Conservation (phyloP, 2,113 vertebrate genomes). For the Varanus salvator region DNA sequence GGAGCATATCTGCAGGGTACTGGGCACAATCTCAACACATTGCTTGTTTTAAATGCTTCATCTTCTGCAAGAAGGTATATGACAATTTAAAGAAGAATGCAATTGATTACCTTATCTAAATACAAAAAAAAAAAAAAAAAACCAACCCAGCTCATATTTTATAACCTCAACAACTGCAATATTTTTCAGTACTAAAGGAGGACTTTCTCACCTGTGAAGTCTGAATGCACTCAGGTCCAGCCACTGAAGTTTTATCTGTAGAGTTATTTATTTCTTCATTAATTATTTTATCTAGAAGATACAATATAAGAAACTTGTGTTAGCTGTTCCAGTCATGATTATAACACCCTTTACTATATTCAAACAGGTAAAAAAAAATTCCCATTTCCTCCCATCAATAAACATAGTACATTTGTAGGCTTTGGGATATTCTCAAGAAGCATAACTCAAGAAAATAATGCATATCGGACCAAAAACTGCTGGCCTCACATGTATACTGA, state of each 20-base stretch:
- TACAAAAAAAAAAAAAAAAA: neutral
- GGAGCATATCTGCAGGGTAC: too few species aligned
- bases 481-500: too few species aligned
- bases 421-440: neutral
- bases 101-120: neutral
- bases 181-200: constrained; percentile 9
- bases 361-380: too few species aligned
- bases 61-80: neutral
- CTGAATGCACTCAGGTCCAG: constrained; percentile 75
- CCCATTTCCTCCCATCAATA: neutral
- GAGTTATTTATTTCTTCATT: constrained; percentile 78
- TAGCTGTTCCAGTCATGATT: neutral
- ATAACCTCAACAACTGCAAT: neutral
- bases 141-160: neutral
- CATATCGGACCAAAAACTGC: too few species aligned
- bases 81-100: neutral
- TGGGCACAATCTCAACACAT: too few species aligned
- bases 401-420: neutral
- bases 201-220: constrained; percentile 80
- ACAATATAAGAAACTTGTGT: constrained; percentile 17
- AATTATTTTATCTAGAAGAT: constrained; percentile 81
- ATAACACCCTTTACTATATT: neutral
- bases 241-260: constrained; percentile 65
- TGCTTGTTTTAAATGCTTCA: neutral
- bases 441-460: neutral